phyloP scores from a whole-genome alignment of 2,113 vertebrate species.

The Ariopsis seemanni region DNA sequence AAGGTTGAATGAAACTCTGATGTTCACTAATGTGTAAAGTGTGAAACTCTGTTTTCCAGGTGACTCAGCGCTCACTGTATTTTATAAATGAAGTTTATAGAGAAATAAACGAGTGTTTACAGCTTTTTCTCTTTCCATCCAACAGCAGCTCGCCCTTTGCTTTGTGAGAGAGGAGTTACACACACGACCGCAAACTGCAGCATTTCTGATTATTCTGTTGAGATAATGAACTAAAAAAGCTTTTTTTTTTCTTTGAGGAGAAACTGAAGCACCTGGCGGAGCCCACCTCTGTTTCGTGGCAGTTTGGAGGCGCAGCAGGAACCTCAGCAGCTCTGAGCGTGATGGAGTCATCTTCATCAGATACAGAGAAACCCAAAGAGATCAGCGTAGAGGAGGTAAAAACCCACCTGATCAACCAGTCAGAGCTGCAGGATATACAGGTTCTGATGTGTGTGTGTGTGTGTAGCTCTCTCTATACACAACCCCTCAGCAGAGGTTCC shows the following conservation, averaged over 20 bases:
- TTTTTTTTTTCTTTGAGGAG: background rate
- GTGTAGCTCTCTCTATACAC: conserved; percentile 84
- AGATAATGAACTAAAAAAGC: background rate
- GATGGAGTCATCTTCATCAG: conserved; percentile 66
- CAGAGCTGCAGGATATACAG: background rate
- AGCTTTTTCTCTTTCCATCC: background rate
- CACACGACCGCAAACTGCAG: too few species aligned
- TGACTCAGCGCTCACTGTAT: background rate
- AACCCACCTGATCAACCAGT: background rate
- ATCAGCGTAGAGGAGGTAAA: conserved; percentile 78
- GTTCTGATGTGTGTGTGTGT: background rate
- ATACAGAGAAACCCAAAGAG: conserved; percentile 68
- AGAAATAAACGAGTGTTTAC: background rate
- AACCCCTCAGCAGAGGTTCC: conserved; percentile 70
- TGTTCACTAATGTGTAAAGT: background rate
- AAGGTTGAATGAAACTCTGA: background rate
- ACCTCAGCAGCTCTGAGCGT: conserved; percentile 70
- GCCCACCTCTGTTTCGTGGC: background rate
- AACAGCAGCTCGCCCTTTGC: too few species aligned
- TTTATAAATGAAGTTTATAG: background rate
- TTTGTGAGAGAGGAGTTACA: too few species aligned
- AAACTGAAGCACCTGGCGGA: background rate
- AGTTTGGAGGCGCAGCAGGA: conserved; percentile 70
- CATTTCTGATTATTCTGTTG: background rate
- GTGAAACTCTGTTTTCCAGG: too few species aligned